Conservation (phyloP, 2,888 invertebrate genomes). For the Eucera pruinosa region DNA sequence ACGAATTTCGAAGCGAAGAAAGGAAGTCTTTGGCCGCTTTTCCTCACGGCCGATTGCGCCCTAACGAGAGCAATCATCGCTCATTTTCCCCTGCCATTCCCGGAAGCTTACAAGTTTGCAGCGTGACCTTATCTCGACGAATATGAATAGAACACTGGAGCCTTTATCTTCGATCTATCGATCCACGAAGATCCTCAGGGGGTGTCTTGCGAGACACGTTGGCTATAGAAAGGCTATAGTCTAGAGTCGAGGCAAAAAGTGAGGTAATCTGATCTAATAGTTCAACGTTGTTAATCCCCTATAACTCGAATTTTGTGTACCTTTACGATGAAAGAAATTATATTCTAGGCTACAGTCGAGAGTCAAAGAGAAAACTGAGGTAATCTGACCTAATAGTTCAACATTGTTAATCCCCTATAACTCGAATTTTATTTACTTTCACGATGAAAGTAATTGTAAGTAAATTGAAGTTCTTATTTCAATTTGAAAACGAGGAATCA, state of each 20-base stretch:
- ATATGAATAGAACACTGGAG: constrained; percentile 29
- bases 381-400: background rate
- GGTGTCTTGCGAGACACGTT: background rate
- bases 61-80: constrained; percentile 58
- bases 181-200: background rate
- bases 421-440: background rate
- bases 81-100: constrained; percentile 33
- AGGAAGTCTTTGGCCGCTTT: constrained; percentile 32
- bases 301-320: background rate
- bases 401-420: background rate
- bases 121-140: constrained; percentile 29
- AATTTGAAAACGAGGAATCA: no score
- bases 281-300: background rate
- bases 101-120: constrained; percentile 47
- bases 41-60: constrained; percentile 46
- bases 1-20: constrained; percentile 31
- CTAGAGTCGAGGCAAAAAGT: background rate
- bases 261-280: constrained; percentile 1
- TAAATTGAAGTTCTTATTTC: no score
- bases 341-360: background rate
- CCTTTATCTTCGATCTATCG: constrained; percentile 47
- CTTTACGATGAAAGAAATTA: no score
- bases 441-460: no score
- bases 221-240: background rate
- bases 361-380: background rate